Conservation (phyloP, 2,113 vertebrate species). For the Rana temporaria region DNA sequence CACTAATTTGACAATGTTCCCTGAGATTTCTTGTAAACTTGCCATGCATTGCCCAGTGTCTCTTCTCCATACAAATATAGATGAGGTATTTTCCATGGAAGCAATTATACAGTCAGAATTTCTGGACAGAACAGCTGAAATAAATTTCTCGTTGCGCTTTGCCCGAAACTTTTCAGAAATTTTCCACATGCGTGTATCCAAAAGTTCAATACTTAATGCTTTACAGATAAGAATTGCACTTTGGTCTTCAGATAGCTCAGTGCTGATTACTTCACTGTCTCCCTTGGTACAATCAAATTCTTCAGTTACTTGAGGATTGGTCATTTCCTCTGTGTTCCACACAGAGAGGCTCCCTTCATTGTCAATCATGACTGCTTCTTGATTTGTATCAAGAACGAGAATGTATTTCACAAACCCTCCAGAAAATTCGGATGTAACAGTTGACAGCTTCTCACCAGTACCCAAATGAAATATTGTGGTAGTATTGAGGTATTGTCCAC, state of each 20-base stretch:
- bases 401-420: conserved; percentile 96
- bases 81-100: conserved; percentile 97
- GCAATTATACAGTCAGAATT: conserved; percentile 96
- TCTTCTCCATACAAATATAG: conserved; percentile 97
- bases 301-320: conserved; percentile 90
- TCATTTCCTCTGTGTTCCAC: conserved; percentile 94
- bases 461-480: conserved; percentile 92
- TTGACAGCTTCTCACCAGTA: conserved; percentile 93
- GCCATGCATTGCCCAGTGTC: conserved; percentile 98
- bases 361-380: conserved; percentile 98
- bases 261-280: conserved; percentile 91
- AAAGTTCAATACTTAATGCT: conserved; percentile 91
- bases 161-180: conserved; percentile 97
- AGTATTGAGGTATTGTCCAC: conserved; percentile 95
- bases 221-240: conserved; percentile 96
- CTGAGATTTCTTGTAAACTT: conserved; percentile 96
- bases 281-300: conserved; percentile 95
- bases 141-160: conserved; percentile 90
- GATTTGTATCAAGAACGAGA: conserved; percentile 88
- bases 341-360: conserved; percentile 95
- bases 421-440: conserved; percentile 95
- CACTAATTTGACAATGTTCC: conserved; percentile 94
- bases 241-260: conserved; percentile 96
- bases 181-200: conserved; percentile 93
- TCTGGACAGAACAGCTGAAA: conserved; percentile 94